phyloP scores from a whole-genome alignment of 1,140 invertebrate genomes.

The Chironomus tepperi region DNA sequence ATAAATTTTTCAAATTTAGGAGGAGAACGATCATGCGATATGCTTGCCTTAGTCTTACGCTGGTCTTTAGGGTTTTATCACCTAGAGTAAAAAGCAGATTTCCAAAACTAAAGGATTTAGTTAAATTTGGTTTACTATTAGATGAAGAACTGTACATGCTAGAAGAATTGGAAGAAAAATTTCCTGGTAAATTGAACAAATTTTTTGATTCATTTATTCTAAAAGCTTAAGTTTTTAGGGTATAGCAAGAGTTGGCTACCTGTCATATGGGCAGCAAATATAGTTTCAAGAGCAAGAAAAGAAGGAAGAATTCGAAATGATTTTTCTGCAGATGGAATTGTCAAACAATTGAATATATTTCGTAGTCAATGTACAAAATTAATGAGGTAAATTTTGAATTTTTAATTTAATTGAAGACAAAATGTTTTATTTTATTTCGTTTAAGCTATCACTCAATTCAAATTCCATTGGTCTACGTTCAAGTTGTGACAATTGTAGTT shows the following conservation, averaged over 20 bases:
- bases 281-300: slow-evolving; percentile 58
- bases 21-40: slow-evolving; percentile 63
- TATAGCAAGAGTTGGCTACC: slow-evolving; percentile 46
- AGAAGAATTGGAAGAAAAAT: slow-evolving; percentile 55
- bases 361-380: slow-evolving; percentile 57
- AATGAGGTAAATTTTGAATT: no score
- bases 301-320: slow-evolving; percentile 71
- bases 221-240: no score
- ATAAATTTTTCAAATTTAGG: no score
- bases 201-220: no score
- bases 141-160: slow-evolving; percentile 62
- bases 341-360: slow-evolving; percentile 67
- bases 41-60: slow-evolving; percentile 57
- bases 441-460: no score
- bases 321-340: slow-evolving; percentile 64
- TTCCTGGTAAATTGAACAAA: slow-evolving; percentile 65
- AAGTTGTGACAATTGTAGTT: slow-evolving; percentile 65
- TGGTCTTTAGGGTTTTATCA: slow-evolving; percentile 60
- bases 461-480: slow-evolving; percentile 70
- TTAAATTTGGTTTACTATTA: slow-evolving; percentile 62
- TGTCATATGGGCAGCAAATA: slow-evolving; percentile 65
- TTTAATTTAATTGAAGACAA: no score
- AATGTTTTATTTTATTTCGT: no score
- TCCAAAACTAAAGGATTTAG: slow-evolving; percentile 67
- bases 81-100: slow-evolving; percentile 71